Evolutionary conservation across 1,140 invertebrate species (phyloP), one percentile per base, ranked within the genome.

Genomic region (Schlechtendalia chinensis): DNA sequence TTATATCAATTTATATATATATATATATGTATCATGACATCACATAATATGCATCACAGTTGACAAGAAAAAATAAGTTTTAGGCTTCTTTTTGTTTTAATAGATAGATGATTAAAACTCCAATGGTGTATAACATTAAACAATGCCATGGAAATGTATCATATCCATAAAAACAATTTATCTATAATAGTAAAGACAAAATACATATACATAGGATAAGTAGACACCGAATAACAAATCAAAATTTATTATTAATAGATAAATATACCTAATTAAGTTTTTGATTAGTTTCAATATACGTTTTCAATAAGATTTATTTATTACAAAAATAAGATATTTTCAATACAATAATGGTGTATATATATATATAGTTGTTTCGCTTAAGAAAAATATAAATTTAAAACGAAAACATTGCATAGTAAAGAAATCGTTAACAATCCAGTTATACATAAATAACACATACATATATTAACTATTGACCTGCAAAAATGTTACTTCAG

Each of bases 261-360:
- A 39, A 39, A 50, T 14, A 50, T 50, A 50, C 3, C 5, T 50
- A 50, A 12, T 50, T 50, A 8, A 50, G 12, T 10, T 24, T 47
- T 69, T 47, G 22, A 69, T 69, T 69, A 14, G n/a, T 17, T 69
- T 47, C 0, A 53, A 71, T 14, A 50, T 16, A 69, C 8, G 24
- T 71, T 53, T 71, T 71, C 17, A 24, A 27, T 11, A 24, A 53
- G 16, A 19, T 27, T 19, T 53, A 53, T 27, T 22, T 72, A 72
- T 16, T 32, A 71, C 4, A 72, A 72, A 72, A 72, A 72, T 72
- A 72, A 54, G 24, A 10, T 72, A 53, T 72, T 29, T 72, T n/a
- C 53, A 5, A 19, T 29, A 29, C 10, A 72, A 72, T 72, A 12
- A 29, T 16, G 24, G 8, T 54, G 54, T 0, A 6, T 19, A 27